These are phyloP conservation scores for Linnaemya vulpina DNA, from an alignment of 2,888 invertebrate species.

Conservation along the genomic window DNA sequence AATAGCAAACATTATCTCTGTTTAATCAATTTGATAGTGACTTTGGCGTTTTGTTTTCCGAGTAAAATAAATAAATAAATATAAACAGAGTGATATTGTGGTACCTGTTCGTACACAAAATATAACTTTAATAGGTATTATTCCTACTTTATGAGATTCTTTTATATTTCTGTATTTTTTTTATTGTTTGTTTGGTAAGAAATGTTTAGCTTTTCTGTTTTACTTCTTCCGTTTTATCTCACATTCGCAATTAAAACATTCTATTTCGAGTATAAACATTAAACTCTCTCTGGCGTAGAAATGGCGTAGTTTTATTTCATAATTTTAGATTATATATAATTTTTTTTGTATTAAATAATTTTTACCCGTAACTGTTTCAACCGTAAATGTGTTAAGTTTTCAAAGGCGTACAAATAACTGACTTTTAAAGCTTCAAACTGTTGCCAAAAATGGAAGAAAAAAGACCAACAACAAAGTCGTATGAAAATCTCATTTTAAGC, in stretches of 20 bases:
- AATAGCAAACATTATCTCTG: not conserved
- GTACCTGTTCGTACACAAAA: not conserved
- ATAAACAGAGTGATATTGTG: not conserved
- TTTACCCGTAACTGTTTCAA: conserved; percentile 70
- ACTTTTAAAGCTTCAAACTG: conserved; percentile 44
- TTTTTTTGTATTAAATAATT: conserved; percentile 40
- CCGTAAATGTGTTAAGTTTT: conserved; percentile 63
- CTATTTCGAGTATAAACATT: conserved; percentile 27
- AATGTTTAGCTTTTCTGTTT: conserved; percentile 17
- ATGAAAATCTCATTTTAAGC: conserved; percentile 40
- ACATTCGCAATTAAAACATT: conserved; percentile 46
- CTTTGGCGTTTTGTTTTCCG: not conserved
- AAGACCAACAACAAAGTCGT: conserved; percentile 33
- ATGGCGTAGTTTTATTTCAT: conserved; percentile 36
- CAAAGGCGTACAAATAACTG: conserved; percentile 69
- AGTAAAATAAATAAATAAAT: not conserved
- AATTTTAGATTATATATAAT: conserved; percentile 12
- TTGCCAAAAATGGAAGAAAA: conserved; percentile 57
- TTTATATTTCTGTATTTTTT: conserved; percentile 6
- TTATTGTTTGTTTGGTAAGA: not conserved
- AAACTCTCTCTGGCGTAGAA: conserved; percentile 32
- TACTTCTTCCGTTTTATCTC: conserved; percentile 26
- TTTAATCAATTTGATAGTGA: not conserved
- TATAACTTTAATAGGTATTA: not conserved
- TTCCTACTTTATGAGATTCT: not conserved